phyloP scores from a whole-genome alignment of 1,140 invertebrate species.

The Meloidogyne chitwoodi region DNA sequence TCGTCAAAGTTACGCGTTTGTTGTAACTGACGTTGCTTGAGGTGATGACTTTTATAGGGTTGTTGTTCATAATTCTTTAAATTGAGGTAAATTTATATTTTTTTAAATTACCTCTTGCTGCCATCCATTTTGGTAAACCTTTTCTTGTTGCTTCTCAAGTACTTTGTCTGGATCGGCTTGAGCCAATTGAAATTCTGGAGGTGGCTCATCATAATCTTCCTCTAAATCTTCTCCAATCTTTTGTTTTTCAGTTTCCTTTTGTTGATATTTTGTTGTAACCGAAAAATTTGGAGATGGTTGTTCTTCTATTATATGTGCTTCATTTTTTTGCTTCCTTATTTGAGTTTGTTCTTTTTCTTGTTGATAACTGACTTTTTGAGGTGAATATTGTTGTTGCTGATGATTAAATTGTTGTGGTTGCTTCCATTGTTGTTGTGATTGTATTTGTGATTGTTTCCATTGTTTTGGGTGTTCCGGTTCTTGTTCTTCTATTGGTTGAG shows the following conservation, averaged over 20 bases:
- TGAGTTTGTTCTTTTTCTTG: not conserved
- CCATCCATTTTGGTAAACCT: not conserved
- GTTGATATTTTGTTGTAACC: not conserved
- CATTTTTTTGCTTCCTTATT: not conserved
- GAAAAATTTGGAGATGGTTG: not conserved
- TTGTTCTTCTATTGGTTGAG: not conserved
- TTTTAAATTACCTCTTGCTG: not conserved
- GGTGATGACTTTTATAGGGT: not conserved
- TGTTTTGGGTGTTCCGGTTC: not conserved
- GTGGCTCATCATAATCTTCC: not conserved
- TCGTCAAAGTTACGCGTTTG: conserved; percentile 5
- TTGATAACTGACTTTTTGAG: not conserved
- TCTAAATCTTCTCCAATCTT: not conserved
- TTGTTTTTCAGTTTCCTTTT: not conserved
- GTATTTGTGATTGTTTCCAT: not conserved
- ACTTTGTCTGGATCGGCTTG: conserved; percentile 4
- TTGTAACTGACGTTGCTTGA: not conserved
- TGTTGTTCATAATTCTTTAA: not conserved
- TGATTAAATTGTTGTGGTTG: conserved; percentile 7
- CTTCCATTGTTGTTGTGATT: not conserved
- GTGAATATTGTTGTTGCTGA: conserved; percentile 15
- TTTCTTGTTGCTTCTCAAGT: not conserved
- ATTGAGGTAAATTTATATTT: not conserved
- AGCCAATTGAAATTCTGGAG: conserved; percentile 7
- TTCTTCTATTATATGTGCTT: not conserved